Evolutionary conservation across 2,113 vertebrate species (phyloP), one percentile per base, ranked within the genome.

Genomic region (Sinocyclocheilus grahami): DNA sequence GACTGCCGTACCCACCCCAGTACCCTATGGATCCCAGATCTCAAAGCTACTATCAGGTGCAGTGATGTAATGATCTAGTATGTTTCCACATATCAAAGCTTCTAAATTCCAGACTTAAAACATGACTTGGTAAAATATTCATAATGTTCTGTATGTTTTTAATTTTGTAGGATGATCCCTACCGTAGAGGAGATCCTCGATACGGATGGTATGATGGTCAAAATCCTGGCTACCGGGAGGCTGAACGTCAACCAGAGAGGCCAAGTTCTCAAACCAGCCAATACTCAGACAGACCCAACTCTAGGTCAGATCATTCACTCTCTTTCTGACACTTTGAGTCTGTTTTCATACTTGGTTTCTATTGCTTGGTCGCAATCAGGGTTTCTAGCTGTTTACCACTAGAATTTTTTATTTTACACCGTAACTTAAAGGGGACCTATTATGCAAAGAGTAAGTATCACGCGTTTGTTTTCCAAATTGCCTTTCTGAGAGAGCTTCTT

Each of bases 201-300:
- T 97, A 96, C 90, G 92, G 93, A 6, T 91, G 93, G 87, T 97
- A 96, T 0, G 95, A 97, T 0, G 88, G 93, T 20, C 86, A 89
- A 83, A 37, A 93, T 1, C 5, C 89, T 0, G 90, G 92, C 1
- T 97, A 96, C 18, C 2, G 90, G 13, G 96, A 98, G 60, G 83
- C 92, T 0, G 97, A 99, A 51, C 95, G 93, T 63, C 94, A 96
- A 22, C 96, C 96, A 0, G 95, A 96, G 2, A 90, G 95, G 78
- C 95, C 95, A 72, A 99, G 96, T 88, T 99, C 98, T 42, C 95
- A 97, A 89, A 88, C 96, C 0, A 99, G 98, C 71, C 98, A 98
- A 91, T 97, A 96, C 92, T 99, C 98, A 0, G 98, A 99, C 88
- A 94, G 96, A 33, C 96, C 97, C 0, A 4, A 94, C 13, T 97